A percentile compares a stretch with the other conserved stretches of the same genome.
Evolutionary conservation across 2,113 vertebrate genomes (phyloP).

Genomic region (Brachypodius melanocephalos): DNA sequence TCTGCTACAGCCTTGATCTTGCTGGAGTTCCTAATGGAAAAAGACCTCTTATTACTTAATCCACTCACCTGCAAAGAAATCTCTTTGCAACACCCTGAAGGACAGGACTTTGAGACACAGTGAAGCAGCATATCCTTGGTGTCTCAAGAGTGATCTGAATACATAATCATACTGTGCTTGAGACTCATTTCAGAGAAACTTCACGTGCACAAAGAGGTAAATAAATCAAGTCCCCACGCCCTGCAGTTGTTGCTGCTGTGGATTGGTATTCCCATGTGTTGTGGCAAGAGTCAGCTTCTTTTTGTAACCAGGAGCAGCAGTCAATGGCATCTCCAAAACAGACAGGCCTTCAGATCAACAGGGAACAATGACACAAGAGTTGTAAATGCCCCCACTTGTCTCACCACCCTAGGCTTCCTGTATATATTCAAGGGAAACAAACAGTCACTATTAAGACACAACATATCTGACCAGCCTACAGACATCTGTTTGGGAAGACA

Average conservation of each 20-base stretch:
- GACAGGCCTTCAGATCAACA: neutral
- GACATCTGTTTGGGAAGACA: neutral
- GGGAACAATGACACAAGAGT: neutral
- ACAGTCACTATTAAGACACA: neutral
- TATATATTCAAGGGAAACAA: neutral
- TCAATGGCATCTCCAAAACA: neutral
- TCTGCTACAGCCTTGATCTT: neutral
- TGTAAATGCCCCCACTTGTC: neutral
- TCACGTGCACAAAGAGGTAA: neutral
- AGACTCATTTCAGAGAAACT: neutral
- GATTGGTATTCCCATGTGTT: neutral
- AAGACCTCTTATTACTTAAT: neutral
- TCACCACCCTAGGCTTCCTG: neutral
- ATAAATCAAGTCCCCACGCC: neutral
- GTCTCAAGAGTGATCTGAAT: neutral
- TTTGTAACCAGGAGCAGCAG: fast-evolving
- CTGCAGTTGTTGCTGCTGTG: neutral
- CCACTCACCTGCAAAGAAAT: neutral
- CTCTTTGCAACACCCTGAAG: neutral
- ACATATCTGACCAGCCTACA: neutral
- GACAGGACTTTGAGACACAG: neutral
- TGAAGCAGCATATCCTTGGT: neutral
- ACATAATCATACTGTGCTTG: neutral
- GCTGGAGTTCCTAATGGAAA: neutral
- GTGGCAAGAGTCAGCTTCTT: neutral